Evolutionary conservation across 2,888 invertebrate genomes (phyloP), one percentile per base, ranked within the genome.

Genomic region (Enchytraeus crypticus): DNA sequence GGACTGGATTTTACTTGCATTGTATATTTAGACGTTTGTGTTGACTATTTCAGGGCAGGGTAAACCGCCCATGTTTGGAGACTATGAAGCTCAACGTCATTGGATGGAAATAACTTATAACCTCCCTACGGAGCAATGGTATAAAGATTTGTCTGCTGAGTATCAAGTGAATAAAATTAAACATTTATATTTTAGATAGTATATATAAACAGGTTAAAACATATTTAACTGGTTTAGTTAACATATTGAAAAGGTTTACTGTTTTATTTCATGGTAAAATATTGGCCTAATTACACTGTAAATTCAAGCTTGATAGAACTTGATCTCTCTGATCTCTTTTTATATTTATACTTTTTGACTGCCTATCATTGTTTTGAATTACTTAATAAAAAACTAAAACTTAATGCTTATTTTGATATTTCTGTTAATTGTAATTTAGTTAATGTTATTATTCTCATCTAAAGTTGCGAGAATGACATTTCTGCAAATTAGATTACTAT

Each of bases 81-180:
- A 98, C 79, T 98, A 88, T 79, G 98, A 98, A 80, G 98, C 98
- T 0, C 98, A 99, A 78, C 83, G 98, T 53, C 98, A 99, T 79
- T 98, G 98, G 98, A 95, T 96, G 86, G 98, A 99, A 82, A 86
- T 99, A 61, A 95, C 96, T 0, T 82, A 87, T 27, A 90, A 96
- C 78, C 83, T 97, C 53, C 89, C 90, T 2, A 59, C 80, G 1
- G 63, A 74, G 47, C 77, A 84, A 62, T 84, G 84, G 84, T 84
- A 76, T 53, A 49, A 43, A 11, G 47, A 51, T 53, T 18, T 32
- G n/a, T 27, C 32, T 29, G 26, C 18, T n/a, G n/a, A n/a, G n/a
- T n/a, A n/a, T n/a, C n/a, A n/a, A n/a, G 11, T 18, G 8, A 18
- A 21, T 8, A 18, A 49, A 21, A 18, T 21, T 49, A 18, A 18